Base-by-base conservation (phyloP, 2,888 invertebrate species). In the Himalopsyche japonica region DNA sequence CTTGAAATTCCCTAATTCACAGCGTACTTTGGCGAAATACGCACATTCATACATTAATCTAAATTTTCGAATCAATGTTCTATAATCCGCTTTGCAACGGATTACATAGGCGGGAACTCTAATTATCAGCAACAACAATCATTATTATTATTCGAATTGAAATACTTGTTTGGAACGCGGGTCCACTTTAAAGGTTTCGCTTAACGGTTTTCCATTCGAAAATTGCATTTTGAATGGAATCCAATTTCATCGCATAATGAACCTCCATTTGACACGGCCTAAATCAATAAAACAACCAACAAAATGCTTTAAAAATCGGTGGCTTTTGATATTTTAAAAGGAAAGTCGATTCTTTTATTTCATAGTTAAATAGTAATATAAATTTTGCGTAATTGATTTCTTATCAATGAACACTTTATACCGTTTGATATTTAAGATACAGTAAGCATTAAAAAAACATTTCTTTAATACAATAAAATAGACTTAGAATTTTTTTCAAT, bases 201-300 rank as follows among this genome's bases (percentile, higher is more conserved):
- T 80, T 80, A 80, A 76, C 84, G 80, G 82, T 82, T 84, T 77
- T 57, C 79, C 80, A 82, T 79, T 82, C 76, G 84, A 82, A 84
- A 84, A 84, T 84, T 84, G 84, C 84, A 84, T 80, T 84, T 82
- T 84, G 84, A 84, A 84, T 84, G 84, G 84, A 84, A 84, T 82
- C 84, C 84, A 84, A 84, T 84, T 84, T 84, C 77, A 34, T 12
- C 70, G 70, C 1, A 27, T 70, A 70, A 70, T 70, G 70, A 70
- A 70, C 70, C 70, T 27, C 70, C 27, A 70, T 70, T 70, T 70
- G 70, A 70, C 70, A 27, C 70, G 70, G 24, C 70, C 70, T 20
- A 70, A 70, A 27, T 70, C 70, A 70, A 70, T 70, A 70, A 70
- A 70, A 70, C 70, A 70, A 70, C 20, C 70, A 30, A 20, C 27